Evolutionary conservation across 2,888 invertebrate genomes (phyloP).

Genomic region (Timandra comae): DNA sequence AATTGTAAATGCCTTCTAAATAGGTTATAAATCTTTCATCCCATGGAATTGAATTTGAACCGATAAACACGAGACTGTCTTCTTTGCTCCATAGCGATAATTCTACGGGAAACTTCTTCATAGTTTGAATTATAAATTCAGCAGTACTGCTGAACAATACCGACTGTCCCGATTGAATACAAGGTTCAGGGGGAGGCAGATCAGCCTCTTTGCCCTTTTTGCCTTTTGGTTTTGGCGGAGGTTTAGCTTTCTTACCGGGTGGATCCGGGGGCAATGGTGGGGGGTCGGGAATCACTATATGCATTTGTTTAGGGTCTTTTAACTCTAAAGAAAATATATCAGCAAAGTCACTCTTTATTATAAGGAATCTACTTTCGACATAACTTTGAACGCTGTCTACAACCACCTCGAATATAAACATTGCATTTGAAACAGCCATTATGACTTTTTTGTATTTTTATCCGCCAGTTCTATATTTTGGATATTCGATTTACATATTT

Average conservation of each 20-base stretch:
- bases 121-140: constrained; percentile 54
- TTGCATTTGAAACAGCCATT: constrained; percentile 60
- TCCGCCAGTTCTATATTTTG: constrained; percentile 3
- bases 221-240: constrained; percentile 40
- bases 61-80: constrained; percentile 53
- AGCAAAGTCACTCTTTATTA: constrained; percentile 60
- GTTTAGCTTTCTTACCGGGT: constrained; percentile 45
- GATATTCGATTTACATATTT: constrained; percentile 6
- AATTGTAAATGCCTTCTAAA: constrained; percentile 42
- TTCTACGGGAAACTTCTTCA: constrained; percentile 53
- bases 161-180: constrained; percentile 64
- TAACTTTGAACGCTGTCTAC: constrained; percentile 52
- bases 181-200: constrained; percentile 53
- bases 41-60: constrained; percentile 51
- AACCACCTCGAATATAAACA: constrained; percentile 67
- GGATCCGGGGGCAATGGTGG: constrained; percentile 59
- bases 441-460: constrained; percentile 18
- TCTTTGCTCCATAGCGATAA: constrained; percentile 65
- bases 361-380: constrained; percentile 45
- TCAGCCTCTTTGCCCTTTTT: constrained; percentile 39
- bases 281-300: constrained; percentile 64
- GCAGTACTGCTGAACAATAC: constrained; percentile 59
- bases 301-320: constrained; percentile 65
- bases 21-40: constrained; percentile 48
- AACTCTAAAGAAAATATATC: constrained; percentile 64